A percentile compares a stretch with the other conserved stretches of the same genome.
Evolutionary conservation across 2,113 vertebrate genomes (phyloP).

Genomic region (Oriolus oriolus): DNA sequence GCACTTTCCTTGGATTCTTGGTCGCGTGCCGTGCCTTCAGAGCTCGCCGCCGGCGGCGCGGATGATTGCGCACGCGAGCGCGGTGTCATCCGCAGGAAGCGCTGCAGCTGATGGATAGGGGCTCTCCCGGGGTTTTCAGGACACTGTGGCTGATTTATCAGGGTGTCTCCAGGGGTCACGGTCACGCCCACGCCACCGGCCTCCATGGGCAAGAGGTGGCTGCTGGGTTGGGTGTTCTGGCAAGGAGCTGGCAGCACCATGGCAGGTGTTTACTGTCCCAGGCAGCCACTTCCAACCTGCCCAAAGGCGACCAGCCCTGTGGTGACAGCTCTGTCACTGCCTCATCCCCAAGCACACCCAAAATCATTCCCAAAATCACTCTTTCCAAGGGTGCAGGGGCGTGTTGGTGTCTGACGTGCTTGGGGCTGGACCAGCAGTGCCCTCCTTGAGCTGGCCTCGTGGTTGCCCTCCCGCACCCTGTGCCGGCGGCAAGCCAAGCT

Average conservation of each 20-base stretch:
- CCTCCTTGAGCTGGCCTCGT: not conserved
- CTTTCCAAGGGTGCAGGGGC: fast-evolving
- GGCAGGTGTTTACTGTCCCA: too few species aligned
- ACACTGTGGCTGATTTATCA: not conserved
- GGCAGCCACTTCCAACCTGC: not conserved
- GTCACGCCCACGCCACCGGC: not conserved
- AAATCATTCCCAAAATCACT: fast-evolving
- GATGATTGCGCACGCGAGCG: fast-evolving
- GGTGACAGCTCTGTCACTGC: not conserved
- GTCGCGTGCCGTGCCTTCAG: fast-evolving
- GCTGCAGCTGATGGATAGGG: not conserved
- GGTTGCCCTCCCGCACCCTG: not conserved
- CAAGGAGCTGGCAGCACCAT: not conserved
- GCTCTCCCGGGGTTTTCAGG: not conserved
- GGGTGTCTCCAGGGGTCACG: not conserved
- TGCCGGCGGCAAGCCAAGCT: not conserved
- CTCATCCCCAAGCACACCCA: fast-evolving
- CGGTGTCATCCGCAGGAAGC: not conserved
- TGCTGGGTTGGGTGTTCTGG: not conserved
- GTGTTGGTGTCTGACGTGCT: fast-evolving
- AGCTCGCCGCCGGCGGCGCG: not conserved
- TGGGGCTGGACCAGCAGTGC: not conserved
- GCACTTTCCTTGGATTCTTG: not conserved
- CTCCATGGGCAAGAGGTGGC: not conserved
- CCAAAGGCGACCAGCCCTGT: fast-evolving